Evolutionary conservation across 2,888 invertebrate species (phyloP).

Genomic region (Chymomyza fuscimana): DNA sequence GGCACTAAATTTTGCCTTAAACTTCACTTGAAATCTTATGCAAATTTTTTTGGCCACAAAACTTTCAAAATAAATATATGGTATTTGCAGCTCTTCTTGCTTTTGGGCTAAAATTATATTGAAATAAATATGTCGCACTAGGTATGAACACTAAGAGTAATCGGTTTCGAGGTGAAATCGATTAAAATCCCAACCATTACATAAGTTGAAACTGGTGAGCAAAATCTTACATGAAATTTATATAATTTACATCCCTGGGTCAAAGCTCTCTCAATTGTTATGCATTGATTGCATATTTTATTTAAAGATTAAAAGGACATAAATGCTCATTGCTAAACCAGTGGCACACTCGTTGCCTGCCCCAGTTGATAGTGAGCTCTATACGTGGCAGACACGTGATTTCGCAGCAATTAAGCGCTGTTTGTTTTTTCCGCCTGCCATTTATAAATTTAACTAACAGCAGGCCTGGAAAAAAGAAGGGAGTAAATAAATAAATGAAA

Average conservation of each 20-base stretch:
- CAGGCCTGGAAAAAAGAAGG: not conserved
- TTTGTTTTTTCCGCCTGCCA: conserved; percentile 37
- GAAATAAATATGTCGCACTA: no score
- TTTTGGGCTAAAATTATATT: no score
- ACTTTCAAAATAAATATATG: no score
- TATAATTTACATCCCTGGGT: not conserved
- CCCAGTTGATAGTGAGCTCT: not conserved
- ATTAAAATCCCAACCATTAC: no score
- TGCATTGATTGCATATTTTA: not conserved
- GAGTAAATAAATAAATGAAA: not conserved
- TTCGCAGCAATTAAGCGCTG: conserved; percentile 55
- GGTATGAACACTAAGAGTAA: no score
- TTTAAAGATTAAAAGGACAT: conserved; percentile 35
- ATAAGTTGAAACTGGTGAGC: no score
- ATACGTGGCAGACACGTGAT: conserved; percentile 51
- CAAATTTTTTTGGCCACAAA: no score
- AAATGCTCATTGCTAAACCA: conserved; percentile 20
- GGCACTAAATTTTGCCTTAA: no score
- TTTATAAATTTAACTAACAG: conserved; percentile 10
- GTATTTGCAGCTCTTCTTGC: no score
- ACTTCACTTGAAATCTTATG: no score
- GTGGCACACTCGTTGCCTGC: not conserved
- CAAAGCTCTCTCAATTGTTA: not conserved
- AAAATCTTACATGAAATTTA: no score
- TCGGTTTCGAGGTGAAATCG: no score